phyloP scores from a whole-genome alignment of 2,113 vertebrate species.

The Cathartes aura region DNA sequence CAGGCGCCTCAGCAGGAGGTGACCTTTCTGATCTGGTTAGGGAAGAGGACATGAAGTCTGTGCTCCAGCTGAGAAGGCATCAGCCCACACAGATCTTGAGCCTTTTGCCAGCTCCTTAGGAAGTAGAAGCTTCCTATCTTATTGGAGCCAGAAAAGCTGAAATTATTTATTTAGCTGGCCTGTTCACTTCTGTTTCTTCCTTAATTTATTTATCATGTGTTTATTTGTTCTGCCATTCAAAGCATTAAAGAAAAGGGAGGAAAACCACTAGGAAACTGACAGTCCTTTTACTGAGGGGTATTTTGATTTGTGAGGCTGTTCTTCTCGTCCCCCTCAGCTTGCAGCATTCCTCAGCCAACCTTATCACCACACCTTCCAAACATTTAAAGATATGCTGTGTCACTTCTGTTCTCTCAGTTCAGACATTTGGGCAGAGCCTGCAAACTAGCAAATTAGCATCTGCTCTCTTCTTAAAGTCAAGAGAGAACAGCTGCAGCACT shows the following conservation, averaged over 20 bases:
- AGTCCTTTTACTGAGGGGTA: background rate
- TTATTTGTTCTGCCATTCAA: conserved; percentile 4
- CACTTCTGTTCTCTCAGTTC: background rate
- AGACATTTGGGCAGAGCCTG: background rate
- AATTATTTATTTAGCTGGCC: conserved; percentile 9
- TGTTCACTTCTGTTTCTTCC: conserved; percentile 19
- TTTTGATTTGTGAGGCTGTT: background rate
- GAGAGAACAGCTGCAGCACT: background rate
- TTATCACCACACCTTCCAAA: background rate
- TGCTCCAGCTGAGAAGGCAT: background rate
- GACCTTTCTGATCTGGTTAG: background rate
- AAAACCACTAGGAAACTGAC: background rate
- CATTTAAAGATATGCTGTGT: background rate
- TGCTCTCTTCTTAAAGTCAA: background rate
- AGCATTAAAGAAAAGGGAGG: background rate
- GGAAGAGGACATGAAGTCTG: background rate
- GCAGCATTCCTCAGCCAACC: background rate
- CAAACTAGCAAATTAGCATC: background rate
- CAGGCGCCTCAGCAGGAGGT: background rate
- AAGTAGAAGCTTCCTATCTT: conserved; percentile 6
- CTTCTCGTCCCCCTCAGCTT: background rate
- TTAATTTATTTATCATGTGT: conserved; percentile 29
- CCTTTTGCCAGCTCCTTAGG: background rate
- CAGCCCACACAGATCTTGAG: background rate
- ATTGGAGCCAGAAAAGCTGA: conserved; percentile 11